Conservation (phyloP, 2,113 vertebrate genomes). For the Scophthalmus maximus region DNA sequence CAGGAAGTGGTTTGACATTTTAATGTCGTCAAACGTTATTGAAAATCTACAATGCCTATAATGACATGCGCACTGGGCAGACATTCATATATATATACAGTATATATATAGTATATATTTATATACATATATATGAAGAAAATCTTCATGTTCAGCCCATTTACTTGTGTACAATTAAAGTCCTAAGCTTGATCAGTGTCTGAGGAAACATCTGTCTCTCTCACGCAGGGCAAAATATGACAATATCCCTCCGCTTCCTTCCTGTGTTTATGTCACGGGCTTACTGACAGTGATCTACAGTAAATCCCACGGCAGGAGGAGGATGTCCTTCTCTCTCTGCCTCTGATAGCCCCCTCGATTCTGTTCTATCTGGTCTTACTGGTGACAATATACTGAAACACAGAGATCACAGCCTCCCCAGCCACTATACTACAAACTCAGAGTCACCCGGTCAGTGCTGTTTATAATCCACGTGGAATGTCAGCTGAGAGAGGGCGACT, state of each 20-base stretch:
- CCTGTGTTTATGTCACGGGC: slow-evolving; percentile 68
- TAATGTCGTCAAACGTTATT: too few relatives aligned
- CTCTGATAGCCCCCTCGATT: slow-evolving; percentile 6
- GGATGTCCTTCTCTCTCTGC: slow-evolving; percentile 7
- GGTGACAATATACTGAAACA: background rate
- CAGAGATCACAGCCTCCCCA: background rate
- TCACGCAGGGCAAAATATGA: slow-evolving; percentile 17
- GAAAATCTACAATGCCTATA: too few relatives aligned
- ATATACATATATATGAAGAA: too few relatives aligned
- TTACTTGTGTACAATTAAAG: background rate
- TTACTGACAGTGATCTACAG: slow-evolving; percentile 30
- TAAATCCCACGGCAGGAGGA: slow-evolving; percentile 20
- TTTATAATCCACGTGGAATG: slow-evolving; percentile 45
- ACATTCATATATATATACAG: too few relatives aligned
- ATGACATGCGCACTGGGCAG: too few relatives aligned
- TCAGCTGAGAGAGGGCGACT: slow-evolving; percentile 20
- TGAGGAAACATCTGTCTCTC: slow-evolving; percentile 53
- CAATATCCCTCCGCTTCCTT: slow-evolving; percentile 63
- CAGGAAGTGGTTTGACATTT: too few relatives aligned
- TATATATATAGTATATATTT: too few relatives aligned
- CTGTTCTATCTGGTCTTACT: background rate
- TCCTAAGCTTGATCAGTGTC: background rate
- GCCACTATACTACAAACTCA: background rate
- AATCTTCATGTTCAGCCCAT: background rate
- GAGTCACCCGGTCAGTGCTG: slow-evolving; percentile 36